These are phyloP conservation scores for Thereuonema tuberculata DNA, from an alignment of 1,140 invertebrate genomes.

Conservation along the genomic window DNA sequence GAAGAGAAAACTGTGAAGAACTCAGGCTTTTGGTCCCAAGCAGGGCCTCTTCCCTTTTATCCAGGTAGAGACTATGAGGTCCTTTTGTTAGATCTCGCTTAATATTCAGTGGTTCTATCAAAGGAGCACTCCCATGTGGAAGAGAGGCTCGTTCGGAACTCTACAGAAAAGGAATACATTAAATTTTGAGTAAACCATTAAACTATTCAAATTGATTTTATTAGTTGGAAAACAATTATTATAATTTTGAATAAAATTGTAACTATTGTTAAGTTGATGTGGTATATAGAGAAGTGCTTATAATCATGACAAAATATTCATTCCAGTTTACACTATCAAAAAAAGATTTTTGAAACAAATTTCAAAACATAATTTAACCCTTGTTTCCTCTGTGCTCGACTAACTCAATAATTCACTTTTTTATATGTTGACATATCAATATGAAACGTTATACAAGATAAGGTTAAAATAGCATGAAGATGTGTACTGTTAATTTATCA, in stretches of 20 bases:
- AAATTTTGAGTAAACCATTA: not conserved
- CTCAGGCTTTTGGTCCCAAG: constrained; percentile 32
- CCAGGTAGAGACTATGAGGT: constrained; percentile 1
- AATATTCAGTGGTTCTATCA: not conserved
- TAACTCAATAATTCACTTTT: no score
- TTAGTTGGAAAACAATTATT: not conserved
- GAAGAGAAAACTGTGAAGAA: constrained; percentile 23
- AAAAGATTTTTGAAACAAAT: no score
- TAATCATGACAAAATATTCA: no score
- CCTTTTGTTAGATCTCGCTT: not conserved
- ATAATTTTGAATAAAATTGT: not conserved
- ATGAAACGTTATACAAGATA: no score
- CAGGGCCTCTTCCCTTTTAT: not conserved
- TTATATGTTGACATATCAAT: no score
- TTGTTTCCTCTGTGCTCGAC: no score
- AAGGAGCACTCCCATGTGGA: not conserved
- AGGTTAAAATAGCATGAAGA: no score
- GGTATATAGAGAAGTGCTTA: no score
- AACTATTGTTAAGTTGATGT: no score
- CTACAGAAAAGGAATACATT: constrained; percentile 1
- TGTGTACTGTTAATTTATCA: no score
- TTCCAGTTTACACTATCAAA: no score
- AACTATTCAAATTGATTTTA: not conserved
- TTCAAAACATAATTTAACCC: no score
- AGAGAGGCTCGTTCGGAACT: not conserved